A percentile compares a stretch with the other conserved stretches of the same genome.
Conservation (phyloP, 2,113 vertebrate species). For the Antidorcas marsupialis region DNA sequence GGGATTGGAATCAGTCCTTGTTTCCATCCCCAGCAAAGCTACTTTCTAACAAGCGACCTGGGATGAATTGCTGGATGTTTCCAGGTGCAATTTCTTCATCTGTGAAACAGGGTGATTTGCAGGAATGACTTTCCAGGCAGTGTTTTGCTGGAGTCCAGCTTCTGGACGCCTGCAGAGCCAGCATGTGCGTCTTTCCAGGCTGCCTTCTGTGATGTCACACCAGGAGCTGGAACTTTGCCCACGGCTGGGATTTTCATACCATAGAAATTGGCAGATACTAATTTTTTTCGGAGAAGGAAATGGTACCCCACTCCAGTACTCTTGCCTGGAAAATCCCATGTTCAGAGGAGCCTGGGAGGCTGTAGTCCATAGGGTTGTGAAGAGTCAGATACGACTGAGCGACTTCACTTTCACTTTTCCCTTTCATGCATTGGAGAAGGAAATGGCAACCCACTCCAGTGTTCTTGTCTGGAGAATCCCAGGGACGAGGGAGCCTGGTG, state of each 20-base stretch:
- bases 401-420: too few species aligned
- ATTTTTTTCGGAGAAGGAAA: not conserved
- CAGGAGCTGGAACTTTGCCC: not conserved
- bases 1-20: not conserved
- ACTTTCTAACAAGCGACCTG: not conserved
- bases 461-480: too few species aligned
- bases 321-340: too few species aligned
- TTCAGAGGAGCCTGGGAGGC: too few species aligned
- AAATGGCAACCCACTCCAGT: too few species aligned
- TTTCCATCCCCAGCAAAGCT: not conserved
- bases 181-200: fast-evolving
- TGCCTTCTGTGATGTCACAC: not conserved
- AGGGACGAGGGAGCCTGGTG: too few species aligned
- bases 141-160: not conserved
- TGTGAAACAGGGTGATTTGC: not conserved
- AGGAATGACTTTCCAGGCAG: fast-evolving
- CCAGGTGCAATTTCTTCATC: not conserved
- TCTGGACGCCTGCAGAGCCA: not conserved
- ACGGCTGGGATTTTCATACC: fast-evolving
- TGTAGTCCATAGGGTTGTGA: too few species aligned
- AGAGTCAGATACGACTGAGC: too few species aligned
- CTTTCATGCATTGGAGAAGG: too few species aligned
- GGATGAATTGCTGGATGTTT: fast-evolving
- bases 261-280: not conserved
- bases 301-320: too few species aligned